Percentiles rank a stretch among this genome's conserved stretches.
Conservation (phyloP, 2,797 vertebrate species). For the Cynopterus sphinx region DNA sequence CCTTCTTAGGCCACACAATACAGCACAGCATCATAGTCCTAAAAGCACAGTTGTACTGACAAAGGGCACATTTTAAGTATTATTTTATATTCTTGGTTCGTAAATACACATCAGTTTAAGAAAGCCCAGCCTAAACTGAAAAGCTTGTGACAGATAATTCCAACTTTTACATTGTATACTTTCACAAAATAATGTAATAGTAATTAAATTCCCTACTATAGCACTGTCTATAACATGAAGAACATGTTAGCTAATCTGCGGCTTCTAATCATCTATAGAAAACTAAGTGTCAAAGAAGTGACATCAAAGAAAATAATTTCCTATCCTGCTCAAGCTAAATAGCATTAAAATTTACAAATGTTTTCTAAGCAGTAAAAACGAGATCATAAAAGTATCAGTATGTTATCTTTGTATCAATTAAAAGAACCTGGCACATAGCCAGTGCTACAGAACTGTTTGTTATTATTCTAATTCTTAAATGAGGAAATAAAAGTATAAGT, state of each 20-base stretch:
- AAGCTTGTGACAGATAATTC: background rate
- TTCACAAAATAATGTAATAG: background rate
- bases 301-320: background rate
- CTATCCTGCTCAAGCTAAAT: background rate
- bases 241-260: background rate
- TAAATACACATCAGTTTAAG: background rate
- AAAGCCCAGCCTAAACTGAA: background rate
- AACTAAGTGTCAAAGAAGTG: background rate
- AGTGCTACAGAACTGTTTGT: background rate
- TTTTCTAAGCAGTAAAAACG: conserved; percentile 6
- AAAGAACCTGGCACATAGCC: background rate
- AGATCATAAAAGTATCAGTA: background rate
- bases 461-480: background rate
- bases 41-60: background rate
- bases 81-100: conserved; percentile 22
- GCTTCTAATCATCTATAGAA: background rate
- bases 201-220: background rate
- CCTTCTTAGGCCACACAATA: background rate
- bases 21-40: background rate
- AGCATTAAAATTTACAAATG: background rate
- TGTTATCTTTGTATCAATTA: background rate
- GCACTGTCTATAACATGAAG: background rate
- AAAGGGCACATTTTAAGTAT: background rate
- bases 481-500: background rate
- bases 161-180: background rate